phyloP scores from a whole-genome alignment of 2,113 vertebrate species.

The Rynchops niger region DNA sequence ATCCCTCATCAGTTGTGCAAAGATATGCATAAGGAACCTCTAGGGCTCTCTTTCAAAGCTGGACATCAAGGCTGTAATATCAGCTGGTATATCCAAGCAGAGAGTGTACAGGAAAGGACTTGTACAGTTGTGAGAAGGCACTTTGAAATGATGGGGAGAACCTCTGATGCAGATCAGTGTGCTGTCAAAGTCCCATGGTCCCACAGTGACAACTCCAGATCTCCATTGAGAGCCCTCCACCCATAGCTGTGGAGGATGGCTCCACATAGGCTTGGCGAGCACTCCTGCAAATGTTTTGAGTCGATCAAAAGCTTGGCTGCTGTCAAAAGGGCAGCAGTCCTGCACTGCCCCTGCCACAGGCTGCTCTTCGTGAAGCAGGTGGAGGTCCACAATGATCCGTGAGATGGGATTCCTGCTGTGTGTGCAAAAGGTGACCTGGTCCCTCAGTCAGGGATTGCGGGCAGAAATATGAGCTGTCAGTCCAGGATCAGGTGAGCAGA shows the following conservation, averaged over 20 bases:
- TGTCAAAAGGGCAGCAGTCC: neutral
- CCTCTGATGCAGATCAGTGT: neutral
- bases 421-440: neutral
- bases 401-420: neutral
- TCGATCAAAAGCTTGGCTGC: neutral
- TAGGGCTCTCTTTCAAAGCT: neutral
- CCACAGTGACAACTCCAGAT: neutral
- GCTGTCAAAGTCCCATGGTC: neutral
- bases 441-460: fast-evolving
- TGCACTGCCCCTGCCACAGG: neutral
- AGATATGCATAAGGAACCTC: neutral
- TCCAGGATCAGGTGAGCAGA: neutral
- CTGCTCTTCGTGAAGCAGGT: neutral
- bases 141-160: neutral
- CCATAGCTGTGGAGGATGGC: neutral
- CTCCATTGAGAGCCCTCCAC: neutral
- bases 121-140: neutral
- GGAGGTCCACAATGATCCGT: neutral
- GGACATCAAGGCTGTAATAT: neutral
- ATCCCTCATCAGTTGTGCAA: neutral
- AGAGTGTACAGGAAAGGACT: neutral
- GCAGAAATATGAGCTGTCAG: neutral
- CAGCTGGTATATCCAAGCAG: neutral
- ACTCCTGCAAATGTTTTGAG: neutral
- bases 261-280: fast-evolving